Evolutionary conservation across 2,113 vertebrate species (phyloP), one percentile per base, ranked within the genome.

Genomic region (Mandrillus leucophaeus): DNA sequence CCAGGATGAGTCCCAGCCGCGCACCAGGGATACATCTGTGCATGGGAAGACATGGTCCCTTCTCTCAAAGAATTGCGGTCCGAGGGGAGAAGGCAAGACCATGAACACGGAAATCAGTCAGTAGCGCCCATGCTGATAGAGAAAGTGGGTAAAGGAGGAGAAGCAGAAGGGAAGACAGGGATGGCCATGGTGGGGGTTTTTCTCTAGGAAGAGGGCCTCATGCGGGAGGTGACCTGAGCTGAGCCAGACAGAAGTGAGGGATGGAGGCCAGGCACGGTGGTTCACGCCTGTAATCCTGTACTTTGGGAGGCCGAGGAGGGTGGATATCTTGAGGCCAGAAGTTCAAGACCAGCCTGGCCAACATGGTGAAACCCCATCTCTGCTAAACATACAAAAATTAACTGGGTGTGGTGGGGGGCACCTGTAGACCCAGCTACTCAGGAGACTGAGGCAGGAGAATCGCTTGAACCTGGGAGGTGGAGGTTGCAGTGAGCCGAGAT

Each of bases 331-430:
- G 13, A 6, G 61, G 61, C 30, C 61, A 64, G 61, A 27, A 64
- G 27, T 64, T 30, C 27, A 1, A 64, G 61, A 64, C 61, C 27
- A 64, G 11, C 61, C 61, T 64, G 61, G 61, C 61, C 61, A 30
- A 30, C 30, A 5, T 30, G 12, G 61, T 64, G 61, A 64, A 64
- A 30, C 61, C 61, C 61, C 61, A 6, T 64, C 25, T 64, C 27
- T 64, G 30, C 30, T 27, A 64, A 64, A 64, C 30, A 30, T 64
- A 64, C 27, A 30, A 64, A 64, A 64, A 64, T 64, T 64, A 64
- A 12, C 12, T 2, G 10, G 61, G 61, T 0, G 0, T 14, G 27
- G 27, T 61, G 25, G 25, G 11, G 0, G 59, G 27, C 59, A 64
- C 59, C 59, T 64, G 25, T 64, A 64, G 59, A 30, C 27, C 59